Conservation (phyloP, 2,113 vertebrate species). For the Apteryx mantelli region DNA sequence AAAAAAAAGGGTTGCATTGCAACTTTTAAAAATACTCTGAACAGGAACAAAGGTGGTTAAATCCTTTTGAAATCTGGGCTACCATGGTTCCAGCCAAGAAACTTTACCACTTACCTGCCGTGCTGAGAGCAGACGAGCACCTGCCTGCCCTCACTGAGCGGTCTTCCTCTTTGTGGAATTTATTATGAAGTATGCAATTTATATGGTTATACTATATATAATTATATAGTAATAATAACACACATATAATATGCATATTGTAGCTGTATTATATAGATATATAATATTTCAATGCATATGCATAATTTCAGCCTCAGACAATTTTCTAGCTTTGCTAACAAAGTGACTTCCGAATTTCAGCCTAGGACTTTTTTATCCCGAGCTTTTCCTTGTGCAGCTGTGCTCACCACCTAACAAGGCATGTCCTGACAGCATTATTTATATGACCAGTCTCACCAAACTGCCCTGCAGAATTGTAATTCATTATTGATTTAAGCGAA, state of each 20-base stretch:
- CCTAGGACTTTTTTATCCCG: background rate
- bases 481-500: background rate
- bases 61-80: background rate
- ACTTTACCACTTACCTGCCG: too few species aligned
- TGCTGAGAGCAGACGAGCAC: too few species aligned
- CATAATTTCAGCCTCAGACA: background rate
- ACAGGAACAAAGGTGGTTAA: background rate
- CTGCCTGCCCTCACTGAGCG: background rate
- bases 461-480: background rate
- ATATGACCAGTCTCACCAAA: background rate
- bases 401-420: background rate
- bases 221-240: background rate
- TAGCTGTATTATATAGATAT: too few species aligned
- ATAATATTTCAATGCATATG: accelerated
- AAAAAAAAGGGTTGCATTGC: too few species aligned
- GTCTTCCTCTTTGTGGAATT: background rate
- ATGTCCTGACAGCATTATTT: background rate
- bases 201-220: too few species aligned
- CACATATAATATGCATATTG: too few species aligned
- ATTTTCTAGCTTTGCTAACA: background rate
- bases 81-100: background rate
- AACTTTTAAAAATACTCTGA: background rate
- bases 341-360: background rate
- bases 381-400: background rate
- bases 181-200: background rate